Percentiles rank a stretch among this genome's conserved stretches.
Conservation (phyloP, 2,888 invertebrate species). For the Ichneumoninae sp. region DNA sequence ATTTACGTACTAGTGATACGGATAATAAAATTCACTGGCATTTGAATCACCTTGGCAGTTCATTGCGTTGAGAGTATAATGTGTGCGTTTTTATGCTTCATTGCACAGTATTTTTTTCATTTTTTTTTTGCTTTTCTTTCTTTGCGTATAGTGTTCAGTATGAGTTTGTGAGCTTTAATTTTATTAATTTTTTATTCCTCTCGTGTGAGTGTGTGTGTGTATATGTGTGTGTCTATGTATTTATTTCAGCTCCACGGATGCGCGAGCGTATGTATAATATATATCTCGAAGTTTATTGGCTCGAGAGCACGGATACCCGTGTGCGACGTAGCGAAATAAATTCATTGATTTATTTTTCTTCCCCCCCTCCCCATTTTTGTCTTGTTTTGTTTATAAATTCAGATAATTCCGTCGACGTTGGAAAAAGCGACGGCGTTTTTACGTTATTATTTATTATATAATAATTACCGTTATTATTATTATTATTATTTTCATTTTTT, state of each 20-base stretch:
- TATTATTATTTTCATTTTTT: conserved; percentile 18
- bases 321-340: conserved; percentile 53
- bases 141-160: conserved; percentile 56
- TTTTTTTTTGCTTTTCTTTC: conserved; percentile 37
- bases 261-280: conserved; percentile 27
- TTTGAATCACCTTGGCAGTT: conserved; percentile 84
- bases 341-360: conserved; percentile 37
- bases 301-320: conserved; percentile 13
- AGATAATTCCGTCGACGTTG: conserved; percentile 40
- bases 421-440: conserved; percentile 20
- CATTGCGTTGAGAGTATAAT: conserved; percentile 82
- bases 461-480: conserved; percentile 42
- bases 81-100: conserved; percentile 81
- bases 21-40: conserved; percentile 84
- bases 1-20: conserved; percentile 82
- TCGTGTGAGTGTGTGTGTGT: conserved; percentile 23
- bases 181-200: conserved; percentile 44
- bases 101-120: conserved; percentile 68
- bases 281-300: conserved; percentile 13
- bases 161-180: conserved; percentile 44
- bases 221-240: conserved; percentile 36
- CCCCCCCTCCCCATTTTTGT: background rate
- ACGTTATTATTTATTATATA: conserved; percentile 47
- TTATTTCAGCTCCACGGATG: conserved; percentile 28
- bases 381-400: conserved; percentile 38